A percentile compares a stretch with the other conserved stretches of the same genome.
phyloP scores from a whole-genome alignment of 2,797 vertebrate genomes.

The Gobionotothen gibberifrons region DNA sequence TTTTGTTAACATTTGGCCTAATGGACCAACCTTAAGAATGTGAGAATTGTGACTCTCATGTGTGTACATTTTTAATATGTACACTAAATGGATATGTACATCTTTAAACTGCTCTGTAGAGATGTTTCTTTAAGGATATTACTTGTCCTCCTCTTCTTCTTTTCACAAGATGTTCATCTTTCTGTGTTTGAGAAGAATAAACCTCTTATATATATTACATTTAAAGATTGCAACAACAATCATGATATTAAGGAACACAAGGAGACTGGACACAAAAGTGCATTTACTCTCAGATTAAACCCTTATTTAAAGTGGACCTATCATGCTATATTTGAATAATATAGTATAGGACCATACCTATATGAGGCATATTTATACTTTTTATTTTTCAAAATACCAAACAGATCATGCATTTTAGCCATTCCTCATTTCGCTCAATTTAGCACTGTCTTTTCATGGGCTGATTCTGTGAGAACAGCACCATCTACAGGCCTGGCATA shows the following conservation, averaged over 20 bases:
- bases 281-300: background rate
- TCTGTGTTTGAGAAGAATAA: conserved; percentile 21
- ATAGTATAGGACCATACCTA: no score
- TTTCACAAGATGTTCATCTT: conserved; percentile 6
- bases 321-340: no score
- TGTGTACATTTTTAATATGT: background rate
- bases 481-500: no score
- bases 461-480: no score
- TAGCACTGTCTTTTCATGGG: no score
- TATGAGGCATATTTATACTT: no score
- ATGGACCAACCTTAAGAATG: background rate
- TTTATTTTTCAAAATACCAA: no score
- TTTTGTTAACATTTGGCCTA: background rate
- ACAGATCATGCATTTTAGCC: no score
- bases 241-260: background rate
- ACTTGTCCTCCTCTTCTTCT: conserved; percentile 1
- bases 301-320: no score
- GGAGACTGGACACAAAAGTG: conserved; percentile 8
- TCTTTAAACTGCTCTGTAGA: conserved; percentile 15
- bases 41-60: background rate
- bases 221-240: background rate
- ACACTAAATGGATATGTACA: background rate
- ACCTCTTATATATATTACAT: background rate
- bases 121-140: conserved; percentile 4
- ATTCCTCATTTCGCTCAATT: no score